Percentiles rank a stretch among this genome's conserved stretches.
Conservation (phyloP, 2,113 vertebrate species). For the Brachyistius frenatus region DNA sequence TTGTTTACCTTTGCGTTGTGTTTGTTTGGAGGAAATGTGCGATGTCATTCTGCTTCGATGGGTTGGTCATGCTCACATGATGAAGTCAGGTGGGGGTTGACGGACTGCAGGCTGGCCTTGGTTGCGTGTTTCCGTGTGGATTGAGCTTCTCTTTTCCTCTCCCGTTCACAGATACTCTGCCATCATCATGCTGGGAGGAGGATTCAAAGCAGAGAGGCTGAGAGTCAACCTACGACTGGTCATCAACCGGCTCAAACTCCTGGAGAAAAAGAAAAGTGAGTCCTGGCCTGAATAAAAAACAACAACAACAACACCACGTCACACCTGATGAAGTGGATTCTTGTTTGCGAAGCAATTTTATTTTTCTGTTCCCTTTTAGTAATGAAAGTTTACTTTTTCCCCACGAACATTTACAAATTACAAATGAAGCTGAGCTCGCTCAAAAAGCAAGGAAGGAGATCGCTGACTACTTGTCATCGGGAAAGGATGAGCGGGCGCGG, state of each 20-base stretch:
- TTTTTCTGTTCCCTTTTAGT: not conserved
- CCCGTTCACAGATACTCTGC: constrained; percentile 44
- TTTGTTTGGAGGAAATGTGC: constrained; percentile 37
- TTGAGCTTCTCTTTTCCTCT: not conserved
- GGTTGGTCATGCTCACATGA: constrained; percentile 70
- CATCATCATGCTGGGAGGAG: constrained; percentile 94
- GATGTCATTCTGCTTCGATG: constrained; percentile 8
- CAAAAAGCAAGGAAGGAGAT: constrained; percentile 99
- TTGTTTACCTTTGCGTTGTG: constrained; percentile 3
- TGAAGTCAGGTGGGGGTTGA: constrained; percentile 36
- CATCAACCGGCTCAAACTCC: constrained; percentile 96
- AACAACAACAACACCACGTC: not conserved
- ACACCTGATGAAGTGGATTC: not conserved
- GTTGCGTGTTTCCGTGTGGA: not conserved
- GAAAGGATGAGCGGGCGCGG: constrained; percentile 96
- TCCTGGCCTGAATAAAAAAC: constrained; percentile 19
- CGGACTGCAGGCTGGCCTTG: constrained; percentile 8
- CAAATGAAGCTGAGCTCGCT: constrained; percentile 91
- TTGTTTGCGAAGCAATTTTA: not conserved
- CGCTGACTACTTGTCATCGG: constrained; percentile 94
- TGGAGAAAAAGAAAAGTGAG: constrained; percentile 99
- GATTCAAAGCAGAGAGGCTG: constrained; percentile 95
- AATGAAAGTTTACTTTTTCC: constrained; percentile 1
- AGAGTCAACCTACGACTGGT: constrained; percentile 96
- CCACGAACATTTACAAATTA: not conserved